Conservation (phyloP, 2,888 invertebrate genomes). For the Pterostichus madidus region DNA sequence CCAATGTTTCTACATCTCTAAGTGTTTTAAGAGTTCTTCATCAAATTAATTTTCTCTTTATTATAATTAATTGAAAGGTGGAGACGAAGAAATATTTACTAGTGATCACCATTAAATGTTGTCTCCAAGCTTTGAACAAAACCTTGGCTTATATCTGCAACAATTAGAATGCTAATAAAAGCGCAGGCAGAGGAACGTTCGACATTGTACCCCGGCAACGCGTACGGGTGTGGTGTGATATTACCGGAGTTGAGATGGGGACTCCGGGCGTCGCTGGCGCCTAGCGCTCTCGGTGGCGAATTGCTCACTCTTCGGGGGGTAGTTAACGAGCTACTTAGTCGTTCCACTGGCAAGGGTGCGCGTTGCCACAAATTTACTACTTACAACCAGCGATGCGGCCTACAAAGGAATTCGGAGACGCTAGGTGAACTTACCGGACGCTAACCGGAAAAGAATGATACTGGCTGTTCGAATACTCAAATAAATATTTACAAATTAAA, state of each 20-base stretch:
- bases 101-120: not conserved
- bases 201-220: not conserved
- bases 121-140: not conserved
- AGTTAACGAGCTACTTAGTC: conserved; percentile 74
- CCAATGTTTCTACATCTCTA: not conserved
- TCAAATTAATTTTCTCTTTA: no score
- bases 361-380: conserved; percentile 72
- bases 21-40: no score
- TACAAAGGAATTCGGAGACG: not conserved
- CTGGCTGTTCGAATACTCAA: not conserved
- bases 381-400: conserved; percentile 63
- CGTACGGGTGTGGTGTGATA: conserved; percentile 12
- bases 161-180: conserved; percentile 14
- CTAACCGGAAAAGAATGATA: not conserved
- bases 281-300: conserved; percentile 36
- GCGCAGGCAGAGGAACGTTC: conserved; percentile 1
- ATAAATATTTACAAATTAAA: no score
- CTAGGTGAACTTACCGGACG: not conserved
- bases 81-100: no score
- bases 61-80: no score
- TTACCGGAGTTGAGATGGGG: conserved; percentile 10
- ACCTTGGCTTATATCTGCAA: not conserved
- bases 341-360: conserved; percentile 71
- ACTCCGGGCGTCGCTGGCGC: conserved; percentile 1
- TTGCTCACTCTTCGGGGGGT: conserved; percentile 70